phyloP scores from a whole-genome alignment of 2,888 invertebrate genomes.

The Eilema griseolum region DNA sequence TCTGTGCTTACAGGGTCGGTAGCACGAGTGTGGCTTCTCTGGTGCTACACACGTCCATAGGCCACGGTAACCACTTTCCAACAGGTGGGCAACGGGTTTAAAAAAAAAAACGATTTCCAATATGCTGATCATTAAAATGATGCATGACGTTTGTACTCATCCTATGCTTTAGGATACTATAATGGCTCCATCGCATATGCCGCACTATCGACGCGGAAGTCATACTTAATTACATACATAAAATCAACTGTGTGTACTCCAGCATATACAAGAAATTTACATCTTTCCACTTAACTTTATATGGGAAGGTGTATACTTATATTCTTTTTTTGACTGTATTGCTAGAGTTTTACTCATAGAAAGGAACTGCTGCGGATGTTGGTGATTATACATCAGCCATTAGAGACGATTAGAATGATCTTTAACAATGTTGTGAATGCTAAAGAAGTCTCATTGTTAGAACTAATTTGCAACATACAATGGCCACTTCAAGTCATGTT shows the following conservation, averaged over 20 bases:
- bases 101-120: too few species aligned
- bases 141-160: too few species aligned
- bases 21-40: too few species aligned
- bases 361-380: neutral
- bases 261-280: neutral
- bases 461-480: constrained; percentile 5
- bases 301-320: too few species aligned
- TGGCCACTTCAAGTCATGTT: constrained; percentile 10
- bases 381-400: neutral
- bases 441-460: constrained; percentile 17
- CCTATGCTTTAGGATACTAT: too few species aligned
- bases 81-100: too few species aligned
- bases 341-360: neutral
- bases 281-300: too few species aligned
- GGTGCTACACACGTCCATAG: too few species aligned
- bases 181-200: neutral
- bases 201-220: neutral
- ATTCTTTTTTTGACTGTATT: neutral
- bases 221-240: neutral
- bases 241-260: neutral
- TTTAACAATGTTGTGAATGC: constrained; percentile 20
- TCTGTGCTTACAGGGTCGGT: too few species aligned
- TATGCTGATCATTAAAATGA: too few species aligned
- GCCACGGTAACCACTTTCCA: too few species aligned
- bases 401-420: constrained; percentile 4